phyloP scores from a whole-genome alignment of 2,113 vertebrate genomes.

The Odocoileus virginianus region DNA sequence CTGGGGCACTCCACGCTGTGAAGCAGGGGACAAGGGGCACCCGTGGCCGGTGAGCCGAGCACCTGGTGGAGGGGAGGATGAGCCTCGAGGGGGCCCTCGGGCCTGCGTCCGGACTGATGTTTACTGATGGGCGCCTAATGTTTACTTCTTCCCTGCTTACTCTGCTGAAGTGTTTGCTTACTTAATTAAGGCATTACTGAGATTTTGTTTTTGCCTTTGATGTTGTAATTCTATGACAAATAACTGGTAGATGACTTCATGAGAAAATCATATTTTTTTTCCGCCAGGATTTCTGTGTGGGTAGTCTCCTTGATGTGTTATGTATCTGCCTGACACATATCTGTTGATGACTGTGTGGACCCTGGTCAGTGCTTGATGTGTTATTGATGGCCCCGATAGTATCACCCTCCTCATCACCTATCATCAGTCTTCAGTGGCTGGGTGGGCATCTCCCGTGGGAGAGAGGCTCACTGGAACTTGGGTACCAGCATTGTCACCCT shows the following conservation, averaged over 20 bases:
- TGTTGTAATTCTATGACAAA: background rate
- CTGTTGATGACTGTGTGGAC: rapidly evolving
- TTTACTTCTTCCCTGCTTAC: background rate
- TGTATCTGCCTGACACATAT: background rate
- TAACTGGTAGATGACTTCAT: background rate
- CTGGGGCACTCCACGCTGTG: background rate
- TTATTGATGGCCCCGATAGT: rapidly evolving
- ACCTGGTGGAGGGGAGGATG: background rate
- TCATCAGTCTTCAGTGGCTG: background rate
- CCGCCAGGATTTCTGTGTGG: background rate
- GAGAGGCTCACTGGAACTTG: background rate
- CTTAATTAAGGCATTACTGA: background rate
- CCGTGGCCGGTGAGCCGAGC: background rate
- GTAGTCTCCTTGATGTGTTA: background rate
- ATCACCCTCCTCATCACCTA: background rate
- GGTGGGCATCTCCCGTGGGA: rapidly evolving
- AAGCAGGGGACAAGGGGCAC: background rate
- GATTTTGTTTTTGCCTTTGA: background rate
- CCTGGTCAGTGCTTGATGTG: rapidly evolving
- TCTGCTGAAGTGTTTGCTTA: background rate
- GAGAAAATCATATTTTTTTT: background rate
- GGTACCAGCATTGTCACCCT: rapidly evolving
- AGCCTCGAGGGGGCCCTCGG: background rate
- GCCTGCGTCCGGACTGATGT: background rate
- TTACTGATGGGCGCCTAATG: background rate